Percentiles rank a stretch among this genome's conserved stretches.
Conservation (phyloP, 2,888 invertebrate species). For the Brachylomia viminalis region DNA sequence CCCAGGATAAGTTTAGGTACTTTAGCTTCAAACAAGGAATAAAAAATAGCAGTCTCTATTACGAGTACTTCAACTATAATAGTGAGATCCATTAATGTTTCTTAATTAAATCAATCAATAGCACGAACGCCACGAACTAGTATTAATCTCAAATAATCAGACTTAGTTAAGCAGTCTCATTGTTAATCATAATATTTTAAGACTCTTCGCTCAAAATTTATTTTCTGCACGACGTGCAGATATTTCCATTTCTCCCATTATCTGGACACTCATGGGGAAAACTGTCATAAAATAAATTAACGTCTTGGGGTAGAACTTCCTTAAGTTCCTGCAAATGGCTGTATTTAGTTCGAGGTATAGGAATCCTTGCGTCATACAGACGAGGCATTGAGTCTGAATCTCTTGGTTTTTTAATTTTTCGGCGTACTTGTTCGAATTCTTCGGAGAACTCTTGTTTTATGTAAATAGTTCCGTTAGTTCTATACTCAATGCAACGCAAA, state of each 20-base stretch:
- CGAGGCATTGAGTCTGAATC: background rate
- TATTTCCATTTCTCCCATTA: background rate
- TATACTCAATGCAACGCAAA: background rate
- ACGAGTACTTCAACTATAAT: no score
- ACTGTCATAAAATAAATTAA: background rate
- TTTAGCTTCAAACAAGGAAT: background rate
- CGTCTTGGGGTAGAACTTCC: background rate
- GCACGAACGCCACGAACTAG: no score
- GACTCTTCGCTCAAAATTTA: no score
- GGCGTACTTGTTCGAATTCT: background rate
- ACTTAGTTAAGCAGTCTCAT: background rate
- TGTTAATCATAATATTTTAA: background rate
- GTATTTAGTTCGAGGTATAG: background rate
- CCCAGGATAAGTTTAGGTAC: no score
- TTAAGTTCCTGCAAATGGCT: background rate
- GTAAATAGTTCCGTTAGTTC: background rate
- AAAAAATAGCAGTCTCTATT: no score
- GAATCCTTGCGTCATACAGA: background rate
- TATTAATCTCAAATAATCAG: no score
- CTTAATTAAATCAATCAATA: no score
- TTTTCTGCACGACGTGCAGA: background rate
- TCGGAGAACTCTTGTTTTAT: background rate
- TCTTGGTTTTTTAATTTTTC: background rate
- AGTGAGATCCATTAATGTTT: no score
- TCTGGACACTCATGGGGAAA: background rate